Percentiles rank a stretch among this genome's conserved stretches.
Conservation (phyloP, 1,140 invertebrate species). For the Agrilus planipennis region DNA sequence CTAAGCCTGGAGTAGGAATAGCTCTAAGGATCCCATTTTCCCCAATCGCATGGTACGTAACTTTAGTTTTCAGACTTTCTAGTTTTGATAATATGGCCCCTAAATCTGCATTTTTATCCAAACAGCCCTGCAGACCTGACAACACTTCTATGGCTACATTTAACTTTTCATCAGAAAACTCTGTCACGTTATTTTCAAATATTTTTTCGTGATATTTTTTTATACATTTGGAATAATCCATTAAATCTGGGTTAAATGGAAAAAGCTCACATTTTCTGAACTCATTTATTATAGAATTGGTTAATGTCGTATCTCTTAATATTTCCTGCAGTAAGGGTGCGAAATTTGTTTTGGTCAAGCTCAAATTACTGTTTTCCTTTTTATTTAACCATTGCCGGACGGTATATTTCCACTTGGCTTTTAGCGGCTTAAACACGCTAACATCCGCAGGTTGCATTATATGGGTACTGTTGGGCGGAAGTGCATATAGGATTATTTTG, state of each 20-base stretch:
- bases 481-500: constrained; percentile 7
- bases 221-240: too few species aligned
- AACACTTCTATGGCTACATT: too few species aligned
- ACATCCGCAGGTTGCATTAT: constrained; percentile 5
- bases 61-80: too few species aligned
- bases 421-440: constrained; percentile 6
- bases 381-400: neutral
- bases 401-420: constrained; percentile 1
- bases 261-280: constrained; percentile 2
- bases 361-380: neutral
- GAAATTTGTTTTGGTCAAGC: constrained; percentile 1
- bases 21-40: too few species aligned
- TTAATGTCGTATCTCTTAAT: neutral
- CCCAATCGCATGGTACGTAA: too few species aligned
- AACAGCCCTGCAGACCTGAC: too few species aligned
- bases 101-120: too few species aligned
- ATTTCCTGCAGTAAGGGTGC: neutral
- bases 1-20: too few species aligned
- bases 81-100: too few species aligned
- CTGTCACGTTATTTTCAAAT: too few species aligned
- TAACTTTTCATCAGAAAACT: too few species aligned
- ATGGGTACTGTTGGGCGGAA: constrained; percentile 7
- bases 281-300: constrained; percentile 3
- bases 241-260: constrained; percentile 3
- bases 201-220: too few species aligned